Evolutionary conservation across 2,797 vertebrate genomes (phyloP), one percentile per base, ranked within the genome.

Genomic region (Mormyrus hasselquistii): DNA sequence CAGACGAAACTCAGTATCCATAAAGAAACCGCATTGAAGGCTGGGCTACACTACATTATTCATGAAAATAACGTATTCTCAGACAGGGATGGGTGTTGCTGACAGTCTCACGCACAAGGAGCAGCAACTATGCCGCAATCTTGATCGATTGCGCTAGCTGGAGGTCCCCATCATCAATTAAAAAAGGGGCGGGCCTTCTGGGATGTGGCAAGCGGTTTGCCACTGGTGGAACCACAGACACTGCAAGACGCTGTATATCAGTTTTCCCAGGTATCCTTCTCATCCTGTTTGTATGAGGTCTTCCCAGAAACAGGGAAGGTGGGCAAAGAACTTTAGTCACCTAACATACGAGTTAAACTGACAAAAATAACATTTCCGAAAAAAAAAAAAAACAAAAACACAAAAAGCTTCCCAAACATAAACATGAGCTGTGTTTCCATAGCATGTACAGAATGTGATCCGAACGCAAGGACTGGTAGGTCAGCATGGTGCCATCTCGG

Each of bases 281-380:
- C 59, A 62, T 62, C 59, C 41, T 44, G 73, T 47, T 79, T 79
- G 16, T 19, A 19, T 1, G 19, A 47, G 16, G 5, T 79, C 16
- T 79, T 47, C 19, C 47, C 73, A 79, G 19, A 47, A 47, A n/a
- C 16, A n/a, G 38, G 14, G 2, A 65, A 65, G 38, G 41, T 41
- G 73, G 65, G 65, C 65, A 73, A 44, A 44, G 73, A 79, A 79
- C 73, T 79, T 79, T 76, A 34, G 73, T 79, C 73, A 79, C 12
- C 73, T 79, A 79, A 47, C 73, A 44, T 44, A n/a, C 0, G 2
- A 79, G 73, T 76, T 41, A 16, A 76, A 76, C 34, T 41, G 73
- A 16, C 14, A 76, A 76, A 44, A 79, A 79, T 44, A 29, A 44
- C 73, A 76, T 41, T 76, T 41, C 5, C 14, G 1, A 73, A 16